Evolutionary conservation across 2,113 vertebrate genomes (phyloP), one percentile per base, ranked within the genome.

Genomic region (Callopanchax toddi): DNA sequence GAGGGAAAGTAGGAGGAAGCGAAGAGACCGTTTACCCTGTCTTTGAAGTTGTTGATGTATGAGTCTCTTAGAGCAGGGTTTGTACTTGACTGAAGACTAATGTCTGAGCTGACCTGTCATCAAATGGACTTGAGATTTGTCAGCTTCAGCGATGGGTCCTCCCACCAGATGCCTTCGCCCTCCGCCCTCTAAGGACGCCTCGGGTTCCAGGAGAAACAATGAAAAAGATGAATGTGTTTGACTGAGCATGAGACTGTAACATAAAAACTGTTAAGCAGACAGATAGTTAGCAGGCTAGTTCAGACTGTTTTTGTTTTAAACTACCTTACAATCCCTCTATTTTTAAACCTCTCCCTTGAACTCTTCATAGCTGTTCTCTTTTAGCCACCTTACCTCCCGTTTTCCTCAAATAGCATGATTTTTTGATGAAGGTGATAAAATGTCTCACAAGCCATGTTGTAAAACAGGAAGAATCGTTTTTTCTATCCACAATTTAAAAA

Each of bases 121-220:
- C 16, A 69, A 65, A 72, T 32, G 76, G 74, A 83, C 68, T 67
- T 53, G 65, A 74, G 57, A 83, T 76, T 45, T 21, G 13, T 39
- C 71, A 66, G 68, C 74, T 88, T 83, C 66, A 65, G 72, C 56
- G 66, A 80, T 71, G 37, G 77, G 60, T 67, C 79, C 79, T 80
- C 85, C 83, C 83, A 90, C 86, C 79, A 87, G 87, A 82, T 89
- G 90, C 89, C 90, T 93, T 89, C 70, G 82, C 78, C 76, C 85
- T 84, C 71, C 80, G 78, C 75, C 79, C 76, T 81, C 67, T 78
- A 62, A 78, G 51, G 65, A 79, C 70, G 76, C 87, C 40, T 46
- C 51, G 44, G 71, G 56, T 82, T 72, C 36, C 60, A 58, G 52
- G 44, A 74, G 56, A 74, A 50, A 36, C 51, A 75, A 59, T 60